phyloP scores from a whole-genome alignment of 1,140 invertebrate genomes.

The Eriocheir sinensis region DNA sequence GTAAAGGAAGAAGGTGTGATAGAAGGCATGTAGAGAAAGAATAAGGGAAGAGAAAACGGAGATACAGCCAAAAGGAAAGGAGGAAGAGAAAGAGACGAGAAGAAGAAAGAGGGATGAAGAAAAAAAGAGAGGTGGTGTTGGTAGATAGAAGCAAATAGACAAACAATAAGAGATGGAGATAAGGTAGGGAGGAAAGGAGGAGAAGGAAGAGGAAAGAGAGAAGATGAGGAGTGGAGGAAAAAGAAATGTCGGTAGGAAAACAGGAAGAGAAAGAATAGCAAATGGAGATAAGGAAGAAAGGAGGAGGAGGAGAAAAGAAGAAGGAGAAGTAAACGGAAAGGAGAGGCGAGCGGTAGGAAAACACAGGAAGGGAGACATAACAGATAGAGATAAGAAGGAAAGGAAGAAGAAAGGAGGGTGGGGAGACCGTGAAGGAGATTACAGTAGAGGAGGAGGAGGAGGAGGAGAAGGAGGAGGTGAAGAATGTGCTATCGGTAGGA shows the following conservation, averaged over 20 bases:
- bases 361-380: background rate
- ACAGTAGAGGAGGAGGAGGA: background rate
- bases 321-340: background rate
- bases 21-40: background rate
- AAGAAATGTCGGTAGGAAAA: background rate
- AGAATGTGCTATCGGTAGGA: background rate
- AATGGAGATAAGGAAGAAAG: background rate
- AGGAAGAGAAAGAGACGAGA: too few species aligned
- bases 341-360: too few species aligned
- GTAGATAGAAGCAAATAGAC: too few species aligned
- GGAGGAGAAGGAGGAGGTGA: background rate
- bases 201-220: background rate
- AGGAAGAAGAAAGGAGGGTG: background rate
- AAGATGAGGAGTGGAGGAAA: background rate
- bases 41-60: too few species aligned
- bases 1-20: background rate
- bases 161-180: too few species aligned
- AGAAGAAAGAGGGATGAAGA: background rate
- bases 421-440: background rate
- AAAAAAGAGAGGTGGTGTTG: background rate
- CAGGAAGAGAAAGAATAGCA: background rate
- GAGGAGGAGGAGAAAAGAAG: background rate
- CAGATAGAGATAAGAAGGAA: background rate
- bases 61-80: too few species aligned
- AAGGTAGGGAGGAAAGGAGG: too few species aligned